These are phyloP conservation scores for Cathartes aura DNA, from an alignment of 2,113 vertebrate genomes.

Conservation along the genomic window DNA sequence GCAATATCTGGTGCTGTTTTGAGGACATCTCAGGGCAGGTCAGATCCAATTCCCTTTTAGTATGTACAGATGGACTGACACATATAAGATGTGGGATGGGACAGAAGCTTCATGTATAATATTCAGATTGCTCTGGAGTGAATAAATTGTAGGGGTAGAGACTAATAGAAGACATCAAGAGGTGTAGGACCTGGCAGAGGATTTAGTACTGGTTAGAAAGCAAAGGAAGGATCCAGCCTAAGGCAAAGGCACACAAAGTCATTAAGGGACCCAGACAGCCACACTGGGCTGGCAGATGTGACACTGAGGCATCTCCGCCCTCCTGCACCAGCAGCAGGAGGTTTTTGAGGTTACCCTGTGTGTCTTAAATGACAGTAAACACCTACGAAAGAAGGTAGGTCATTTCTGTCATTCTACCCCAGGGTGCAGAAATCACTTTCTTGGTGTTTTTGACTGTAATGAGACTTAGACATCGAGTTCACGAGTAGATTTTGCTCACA, in stretches of 20 bases:
- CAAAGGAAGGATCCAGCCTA: neutral
- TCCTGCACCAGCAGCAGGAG: neutral
- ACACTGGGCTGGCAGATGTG: neutral
- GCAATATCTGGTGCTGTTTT: neutral
- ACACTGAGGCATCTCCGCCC: neutral
- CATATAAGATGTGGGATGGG: neutral
- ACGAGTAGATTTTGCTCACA: neutral
- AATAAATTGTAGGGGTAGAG: neutral
- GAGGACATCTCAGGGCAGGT: neutral
- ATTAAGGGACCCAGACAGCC: neutral
- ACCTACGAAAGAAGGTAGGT: neutral
- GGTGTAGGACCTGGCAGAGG: neutral
- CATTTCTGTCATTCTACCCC: neutral
- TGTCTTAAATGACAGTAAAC: neutral
- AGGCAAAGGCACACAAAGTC: neutral
- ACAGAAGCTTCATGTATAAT: neutral
- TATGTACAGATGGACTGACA: neutral
- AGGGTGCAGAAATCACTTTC: neutral
- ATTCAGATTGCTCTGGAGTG: neutral
- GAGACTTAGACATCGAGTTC: neutral
- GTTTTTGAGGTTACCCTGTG: neutral
- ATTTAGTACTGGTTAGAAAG: neutral
- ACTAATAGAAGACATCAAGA: neutral
- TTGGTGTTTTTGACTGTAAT: neutral
- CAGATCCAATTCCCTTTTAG: neutral